These are phyloP conservation scores for Cetonia aurata DNA, from an alignment of 2,888 invertebrate genomes.

Conservation along the genomic window DNA sequence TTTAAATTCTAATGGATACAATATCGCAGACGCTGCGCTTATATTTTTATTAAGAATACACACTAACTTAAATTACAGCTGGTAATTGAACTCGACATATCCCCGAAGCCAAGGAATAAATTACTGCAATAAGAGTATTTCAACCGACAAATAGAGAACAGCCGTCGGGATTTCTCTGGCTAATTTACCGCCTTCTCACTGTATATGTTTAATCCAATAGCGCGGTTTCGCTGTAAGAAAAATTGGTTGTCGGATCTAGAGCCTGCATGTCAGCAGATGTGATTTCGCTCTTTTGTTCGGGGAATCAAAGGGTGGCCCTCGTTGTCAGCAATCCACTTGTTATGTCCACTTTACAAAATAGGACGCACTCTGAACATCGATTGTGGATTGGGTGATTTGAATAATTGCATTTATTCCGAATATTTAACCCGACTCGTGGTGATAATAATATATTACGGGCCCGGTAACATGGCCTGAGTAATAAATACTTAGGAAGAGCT, in stretches of 20 bases:
- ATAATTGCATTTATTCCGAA: slow-evolving; percentile 39
- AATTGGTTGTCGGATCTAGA: slow-evolving; percentile 9
- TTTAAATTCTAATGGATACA: too few relatives aligned
- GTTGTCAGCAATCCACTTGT: slow-evolving; percentile 24
- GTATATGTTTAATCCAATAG: slow-evolving; percentile 19
- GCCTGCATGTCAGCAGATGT: slow-evolving; percentile 10
- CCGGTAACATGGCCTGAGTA: background rate
- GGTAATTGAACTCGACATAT: too few relatives aligned
- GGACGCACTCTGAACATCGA: slow-evolving; percentile 28
- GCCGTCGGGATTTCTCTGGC: slow-evolving; percentile 4
- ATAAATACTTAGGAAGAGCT: background rate
- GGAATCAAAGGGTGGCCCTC: slow-evolving; percentile 8
- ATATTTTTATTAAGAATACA: too few relatives aligned
- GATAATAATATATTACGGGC: slow-evolving; percentile 7
- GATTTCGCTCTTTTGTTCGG: slow-evolving; percentile 19
- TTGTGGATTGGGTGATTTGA: slow-evolving; percentile 27
- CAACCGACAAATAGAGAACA: slow-evolving; percentile 10
- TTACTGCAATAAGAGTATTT: slow-evolving; percentile 3
- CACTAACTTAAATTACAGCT: too few relatives aligned
- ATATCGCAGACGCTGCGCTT: too few relatives aligned
- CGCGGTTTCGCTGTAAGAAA: slow-evolving; percentile 11
- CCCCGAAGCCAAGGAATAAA: background rate
- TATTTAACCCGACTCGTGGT: slow-evolving; percentile 24
- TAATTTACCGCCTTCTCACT: slow-evolving; percentile 24
- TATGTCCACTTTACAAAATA: slow-evolving; percentile 29